Evolutionary conservation across 1,140 invertebrate genomes (phyloP), one percentile per base, ranked within the genome.

Genomic region (Drosophila pandora): DNA sequence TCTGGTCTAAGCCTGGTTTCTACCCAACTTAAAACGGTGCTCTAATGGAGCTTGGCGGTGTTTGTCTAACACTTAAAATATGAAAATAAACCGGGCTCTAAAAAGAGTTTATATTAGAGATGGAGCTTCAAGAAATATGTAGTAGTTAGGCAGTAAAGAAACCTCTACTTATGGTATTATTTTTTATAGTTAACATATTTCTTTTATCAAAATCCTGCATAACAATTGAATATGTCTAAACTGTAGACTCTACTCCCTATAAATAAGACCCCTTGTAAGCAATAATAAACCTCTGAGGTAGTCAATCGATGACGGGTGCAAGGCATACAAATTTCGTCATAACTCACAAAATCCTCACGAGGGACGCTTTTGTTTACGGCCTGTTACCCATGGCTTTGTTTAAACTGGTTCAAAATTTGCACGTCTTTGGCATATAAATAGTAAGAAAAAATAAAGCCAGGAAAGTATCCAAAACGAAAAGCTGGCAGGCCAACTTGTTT

Each of bases 381-480:
- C 57, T 78, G 75, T 57, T 61, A 55, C 57, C 65, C 53, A 43
- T 60, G 72, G 82, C 73, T 76, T 88, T 85, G 79, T 81, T 88
- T 87, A 75, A 85, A 85, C 82, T 85, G 78, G 83, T 87, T 82
- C 83, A 85, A 88, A 87, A 76, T 78, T 82, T 75, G 82, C 82
- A 85, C 82, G 82, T 82, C 82, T 85, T 56, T 77, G 79, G 75
- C 79, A 82, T 64, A 83, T 81, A 81, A 79, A 79, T 79, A 54
- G 45, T 48, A 39, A 45, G 64, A 32, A 67, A 21, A 7, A 43
- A 43, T 21, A 34, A 45, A 64, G 62, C n/a, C 52, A 56, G 56
- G 64, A 69, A 47, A 68, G 41, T 69, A 69, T 32, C 63, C 65
- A 5, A 70, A 70, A 69, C 43, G 56, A 32, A 7, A 30, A 62